Evolutionary conservation across 2,888 invertebrate species (phyloP), one percentile per base, ranked within the genome.

Genomic region (Nomada ruficornis): DNA sequence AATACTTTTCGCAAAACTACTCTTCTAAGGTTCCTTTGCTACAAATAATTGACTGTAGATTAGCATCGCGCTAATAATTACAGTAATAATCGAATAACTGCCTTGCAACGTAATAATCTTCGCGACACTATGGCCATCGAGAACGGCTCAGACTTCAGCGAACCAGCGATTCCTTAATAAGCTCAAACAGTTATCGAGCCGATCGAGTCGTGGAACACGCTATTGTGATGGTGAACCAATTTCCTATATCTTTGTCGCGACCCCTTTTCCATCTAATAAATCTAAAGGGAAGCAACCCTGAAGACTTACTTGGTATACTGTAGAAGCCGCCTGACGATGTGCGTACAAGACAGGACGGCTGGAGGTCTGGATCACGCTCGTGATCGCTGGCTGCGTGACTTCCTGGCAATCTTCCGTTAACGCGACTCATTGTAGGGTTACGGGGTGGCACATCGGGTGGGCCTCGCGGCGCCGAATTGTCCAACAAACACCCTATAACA

Each of bases 251-350:
- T 36, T 54, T 18, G 23, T 5, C 50, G 20, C 50, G 50, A 59
- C 64, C 42, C 63, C 64, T 42, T 62, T 59, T 63, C 47, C 54
- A 59, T 50, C 20, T 65, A 29, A 54, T 65, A 79, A 78, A 84
- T 83, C 83, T 36, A 84, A 69, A 65, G 9, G 15, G 64, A 63
- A 82, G 75, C 78, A 71, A 86, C 68, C 81, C 77, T 54, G 59
- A 62, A 76, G 62, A 92, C 94, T 93, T 96, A 95, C 97, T 97
- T 94, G 98, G 98, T 96, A 98, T 98, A 91, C 93, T 93, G 95
- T 98, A 98, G 94, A 98, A 97, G 95, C 98, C 98, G 94, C 98
- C 98, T 90, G 98, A 98, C 89, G 98, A 97, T 88, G 98, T 98
- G 94, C 98, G 96, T 92, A 98, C 98, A 92, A 98, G 96, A 94